phyloP scores from a whole-genome alignment of 2,888 invertebrate genomes.

The Andricus quercusramuli region DNA sequence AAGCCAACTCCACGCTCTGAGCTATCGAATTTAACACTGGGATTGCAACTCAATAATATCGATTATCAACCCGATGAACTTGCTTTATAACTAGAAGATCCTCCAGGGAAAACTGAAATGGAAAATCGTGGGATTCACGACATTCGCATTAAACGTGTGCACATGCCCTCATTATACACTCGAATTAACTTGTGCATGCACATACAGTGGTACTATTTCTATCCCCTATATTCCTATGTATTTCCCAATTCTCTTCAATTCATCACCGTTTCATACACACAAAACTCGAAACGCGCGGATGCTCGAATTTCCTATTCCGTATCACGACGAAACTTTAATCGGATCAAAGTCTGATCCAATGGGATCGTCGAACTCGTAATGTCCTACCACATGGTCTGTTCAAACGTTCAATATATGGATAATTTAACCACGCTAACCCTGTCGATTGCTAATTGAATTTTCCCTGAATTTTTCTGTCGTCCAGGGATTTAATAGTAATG shows the following conservation, averaged over 20 bases:
- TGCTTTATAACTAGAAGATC: constrained; percentile 12
- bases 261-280: constrained; percentile 13
- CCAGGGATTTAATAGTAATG: constrained; percentile 29
- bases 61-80: constrained; percentile 7
- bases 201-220: constrained; percentile 1
- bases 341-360: constrained; percentile 40
- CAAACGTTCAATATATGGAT: constrained; percentile 41
- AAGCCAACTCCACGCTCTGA: background rate
- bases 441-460: constrained; percentile 23
- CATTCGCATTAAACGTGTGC: constrained; percentile 26
- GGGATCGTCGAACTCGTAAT: constrained; percentile 30
- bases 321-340: constrained; percentile 40
- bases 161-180: constrained; percentile 41
- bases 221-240: constrained; percentile 3
- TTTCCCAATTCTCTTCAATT: constrained; percentile 6
- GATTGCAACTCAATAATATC: constrained; percentile 19
- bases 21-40: background rate
- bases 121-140: constrained; percentile 34
- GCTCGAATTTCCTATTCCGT: constrained; percentile 36
- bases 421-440: constrained; percentile 39
- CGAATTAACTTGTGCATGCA: constrained; percentile 26
- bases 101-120: constrained; percentile 16
- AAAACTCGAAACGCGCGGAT: constrained; percentile 33
- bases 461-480: constrained; percentile 17
- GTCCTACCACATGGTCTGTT: constrained; percentile 32